phyloP scores from a whole-genome alignment of 2,888 invertebrate species.

The Melieria crassipennis region DNA sequence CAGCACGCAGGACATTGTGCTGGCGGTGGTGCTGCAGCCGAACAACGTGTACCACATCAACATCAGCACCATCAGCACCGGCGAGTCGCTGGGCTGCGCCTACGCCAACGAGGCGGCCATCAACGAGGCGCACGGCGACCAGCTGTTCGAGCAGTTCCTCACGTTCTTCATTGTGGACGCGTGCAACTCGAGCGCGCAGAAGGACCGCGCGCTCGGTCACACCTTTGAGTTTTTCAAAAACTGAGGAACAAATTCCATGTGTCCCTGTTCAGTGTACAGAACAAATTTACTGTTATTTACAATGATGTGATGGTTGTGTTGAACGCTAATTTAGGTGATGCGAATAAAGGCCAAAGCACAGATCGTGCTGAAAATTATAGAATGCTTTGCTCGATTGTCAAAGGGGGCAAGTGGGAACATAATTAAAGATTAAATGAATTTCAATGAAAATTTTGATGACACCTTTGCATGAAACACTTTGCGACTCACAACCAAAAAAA shows the following conservation, averaged over 20 bases:
- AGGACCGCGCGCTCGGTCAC: slow-evolving; percentile 40
- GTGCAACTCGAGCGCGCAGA: slow-evolving; percentile 37
- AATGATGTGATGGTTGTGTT: not conserved
- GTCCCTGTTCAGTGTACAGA: not conserved
- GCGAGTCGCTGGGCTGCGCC: slow-evolving; percentile 46
- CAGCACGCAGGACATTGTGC: slow-evolving; percentile 35
- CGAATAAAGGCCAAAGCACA: not conserved
- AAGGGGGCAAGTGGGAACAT: no score
- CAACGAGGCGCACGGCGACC: slow-evolving; percentile 31
- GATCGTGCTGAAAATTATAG: no score
- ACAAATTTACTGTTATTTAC: not conserved
- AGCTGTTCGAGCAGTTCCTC: slow-evolving; percentile 39
- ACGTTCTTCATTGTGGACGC: slow-evolving; percentile 44
- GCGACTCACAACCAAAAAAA: no score
- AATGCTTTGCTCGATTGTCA: no score
- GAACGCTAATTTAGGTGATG: not conserved
- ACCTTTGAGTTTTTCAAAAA: slow-evolving; percentile 41
- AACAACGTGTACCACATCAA: slow-evolving; percentile 53
- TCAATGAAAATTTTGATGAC: no score
- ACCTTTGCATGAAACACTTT: no score
- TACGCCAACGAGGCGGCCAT: slow-evolving; percentile 46
- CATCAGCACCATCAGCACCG: slow-evolving; percentile 41
- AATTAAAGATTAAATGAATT: no score
- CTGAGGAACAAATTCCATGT: not conserved
- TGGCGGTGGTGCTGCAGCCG: slow-evolving; percentile 46